These are phyloP conservation scores for Zygothrica quintamaculata DNA, from an alignment of 2,888 invertebrate genomes.

Conservation along the genomic window DNA sequence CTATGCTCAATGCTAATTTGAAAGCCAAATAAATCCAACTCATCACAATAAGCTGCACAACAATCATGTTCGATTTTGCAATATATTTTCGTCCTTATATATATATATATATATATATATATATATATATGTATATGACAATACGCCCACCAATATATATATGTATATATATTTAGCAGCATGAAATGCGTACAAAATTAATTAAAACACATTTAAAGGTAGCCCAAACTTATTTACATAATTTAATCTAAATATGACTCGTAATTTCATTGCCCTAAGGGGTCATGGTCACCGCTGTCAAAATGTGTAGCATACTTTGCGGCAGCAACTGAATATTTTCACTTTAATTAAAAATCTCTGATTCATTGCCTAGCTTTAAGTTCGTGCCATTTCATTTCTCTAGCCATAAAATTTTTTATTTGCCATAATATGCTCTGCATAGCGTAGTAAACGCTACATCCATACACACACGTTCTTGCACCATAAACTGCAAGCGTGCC, in stretches of 20 bases:
- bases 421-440: slow-evolving; percentile 18
- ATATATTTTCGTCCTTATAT: slow-evolving; percentile 1
- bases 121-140: too few relatives aligned
- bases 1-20: slow-evolving; percentile 59
- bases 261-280: slow-evolving; percentile 15
- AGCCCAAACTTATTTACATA: slow-evolving; percentile 36
- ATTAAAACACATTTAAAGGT: slow-evolving; percentile 23
- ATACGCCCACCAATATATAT: too few relatives aligned
- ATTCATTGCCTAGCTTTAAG: slow-evolving; percentile 20
- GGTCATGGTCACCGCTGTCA: slow-evolving; percentile 9
- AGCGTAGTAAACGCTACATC: too few relatives aligned
- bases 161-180: too few relatives aligned
- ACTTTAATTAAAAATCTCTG: slow-evolving; percentile 12
- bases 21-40: slow-evolving; percentile 47
- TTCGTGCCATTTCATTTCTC: neutral
- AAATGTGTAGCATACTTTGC: slow-evolving; percentile 25
- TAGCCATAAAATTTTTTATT: slow-evolving; percentile 19
- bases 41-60: slow-evolving; percentile 26
- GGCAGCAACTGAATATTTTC: slow-evolving; percentile 4
- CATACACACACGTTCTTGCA: too few relatives aligned
- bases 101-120: too few relatives aligned
- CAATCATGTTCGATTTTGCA: slow-evolving; percentile 22
- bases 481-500: slow-evolving; percentile 10
- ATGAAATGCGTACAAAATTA: too few relatives aligned
- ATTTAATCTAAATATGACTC: too few relatives aligned